Evolutionary conservation across 1,140 invertebrate species (phyloP).

Genomic region (Drosophila dunni): DNA sequence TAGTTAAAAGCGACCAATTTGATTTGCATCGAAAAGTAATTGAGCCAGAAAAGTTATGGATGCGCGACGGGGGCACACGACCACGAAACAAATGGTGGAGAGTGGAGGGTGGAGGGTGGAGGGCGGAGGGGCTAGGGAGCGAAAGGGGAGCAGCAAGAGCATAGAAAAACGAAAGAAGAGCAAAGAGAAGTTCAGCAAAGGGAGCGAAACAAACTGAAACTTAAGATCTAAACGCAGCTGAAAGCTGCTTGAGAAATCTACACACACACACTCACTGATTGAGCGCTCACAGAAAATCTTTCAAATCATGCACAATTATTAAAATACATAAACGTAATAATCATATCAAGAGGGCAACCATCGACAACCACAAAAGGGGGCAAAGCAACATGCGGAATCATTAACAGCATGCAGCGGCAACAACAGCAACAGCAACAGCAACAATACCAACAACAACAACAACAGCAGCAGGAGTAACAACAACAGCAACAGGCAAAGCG

Average conservation of each 20-base stretch:
- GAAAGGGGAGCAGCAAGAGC: conserved; percentile 5
- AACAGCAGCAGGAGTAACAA: conserved; percentile 16
- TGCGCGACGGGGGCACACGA: conserved; percentile 74
- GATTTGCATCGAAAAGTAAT: conserved; percentile 84
- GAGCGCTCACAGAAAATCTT: conserved; percentile 57
- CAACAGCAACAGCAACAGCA: conserved; percentile 22
- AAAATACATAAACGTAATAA: conserved; percentile 84
- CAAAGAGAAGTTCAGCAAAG: neutral
- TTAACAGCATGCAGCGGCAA: conserved; percentile 66
- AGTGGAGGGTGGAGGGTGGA: neutral
- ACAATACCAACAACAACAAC: conserved; percentile 8
- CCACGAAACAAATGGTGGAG: conserved; percentile 18
- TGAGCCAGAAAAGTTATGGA: conserved; percentile 78
- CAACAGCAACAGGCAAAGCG: conserved; percentile 49
- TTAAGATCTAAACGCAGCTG: conserved; percentile 16
- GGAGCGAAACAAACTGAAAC: conserved; percentile 4
- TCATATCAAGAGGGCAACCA: conserved; percentile 74
- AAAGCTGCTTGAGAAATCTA: conserved; percentile 30
- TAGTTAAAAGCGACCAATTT: conserved; percentile 80
- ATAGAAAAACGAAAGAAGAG: neutral
- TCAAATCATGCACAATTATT: conserved; percentile 84
- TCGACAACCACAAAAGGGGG: conserved; percentile 24
- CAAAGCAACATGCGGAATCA: conserved; percentile 61
- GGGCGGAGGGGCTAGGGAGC: neutral
- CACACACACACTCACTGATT: neutral